These are phyloP conservation scores for Myotis pilosus DNA, from an alignment of 2,797 vertebrate species.

Conservation along the genomic window DNA sequence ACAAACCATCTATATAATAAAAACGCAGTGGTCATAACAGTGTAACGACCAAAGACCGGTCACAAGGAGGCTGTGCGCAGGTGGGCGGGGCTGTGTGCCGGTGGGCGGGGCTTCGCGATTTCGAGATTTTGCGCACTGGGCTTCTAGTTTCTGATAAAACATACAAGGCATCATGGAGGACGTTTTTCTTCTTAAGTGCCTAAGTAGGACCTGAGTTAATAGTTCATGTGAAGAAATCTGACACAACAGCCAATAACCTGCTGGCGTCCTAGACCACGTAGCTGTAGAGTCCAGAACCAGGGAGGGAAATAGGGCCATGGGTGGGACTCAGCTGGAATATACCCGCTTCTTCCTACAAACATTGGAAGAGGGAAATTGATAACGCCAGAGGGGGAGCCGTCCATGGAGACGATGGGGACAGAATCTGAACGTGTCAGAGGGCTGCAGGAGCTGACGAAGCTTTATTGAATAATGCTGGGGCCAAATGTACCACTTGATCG, in stretches of 20 bases:
- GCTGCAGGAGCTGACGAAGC: background rate
- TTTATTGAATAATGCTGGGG: background rate
- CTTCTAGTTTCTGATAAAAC: background rate
- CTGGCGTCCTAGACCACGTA: background rate
- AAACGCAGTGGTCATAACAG: too few species aligned
- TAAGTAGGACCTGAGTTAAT: background rate
- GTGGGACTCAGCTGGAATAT: background rate
- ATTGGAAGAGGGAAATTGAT: too few species aligned
- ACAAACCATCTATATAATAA: background rate
- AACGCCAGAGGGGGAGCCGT: accelerated
- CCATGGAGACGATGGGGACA: too few species aligned
- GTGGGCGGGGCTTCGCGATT: too few species aligned
- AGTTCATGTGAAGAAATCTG: background rate
- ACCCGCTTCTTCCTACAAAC: background rate
- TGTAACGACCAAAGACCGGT: too few species aligned
- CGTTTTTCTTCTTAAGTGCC: background rate
- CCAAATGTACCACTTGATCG: background rate
- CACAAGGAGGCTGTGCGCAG: too few species aligned
- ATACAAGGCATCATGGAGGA: background rate
- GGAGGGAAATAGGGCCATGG: accelerated
- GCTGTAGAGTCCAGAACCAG: background rate
- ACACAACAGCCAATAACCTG: background rate
- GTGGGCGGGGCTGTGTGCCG: too few species aligned
- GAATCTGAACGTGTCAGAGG: background rate
- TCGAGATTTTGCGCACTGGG: too few species aligned